A percentile compares a stretch with the other conserved stretches of the same genome.
Conservation (phyloP, 1,140 invertebrate genomes). For the Macrosteles quadrilineatus region DNA sequence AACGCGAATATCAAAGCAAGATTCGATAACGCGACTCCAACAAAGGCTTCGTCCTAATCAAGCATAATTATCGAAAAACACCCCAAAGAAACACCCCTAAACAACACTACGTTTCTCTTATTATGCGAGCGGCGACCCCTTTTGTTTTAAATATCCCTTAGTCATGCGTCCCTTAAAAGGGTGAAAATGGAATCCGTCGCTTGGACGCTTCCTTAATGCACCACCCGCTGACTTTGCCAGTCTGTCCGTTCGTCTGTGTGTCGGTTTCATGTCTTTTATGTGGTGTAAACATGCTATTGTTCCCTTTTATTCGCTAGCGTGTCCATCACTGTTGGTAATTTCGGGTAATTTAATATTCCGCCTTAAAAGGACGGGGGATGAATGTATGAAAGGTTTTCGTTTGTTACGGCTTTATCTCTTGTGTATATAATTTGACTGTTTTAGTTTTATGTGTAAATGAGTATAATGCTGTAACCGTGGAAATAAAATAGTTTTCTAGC, state of each 20-base stretch:
- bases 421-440: too few species aligned
- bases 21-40: not conserved
- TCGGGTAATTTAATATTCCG: too few species aligned
- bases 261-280: constrained; percentile 9
- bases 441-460: too few species aligned
- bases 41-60: constrained; percentile 14
- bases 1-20: too few species aligned
- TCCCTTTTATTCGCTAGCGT: not conserved
- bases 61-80: constrained; percentile 23
- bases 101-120: constrained; percentile 14
- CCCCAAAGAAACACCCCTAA: not conserved
- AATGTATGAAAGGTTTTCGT: too few species aligned
- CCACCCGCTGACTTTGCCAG: not conserved
- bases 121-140: constrained; percentile 9
- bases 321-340: too few species aligned
- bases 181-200: constrained; percentile 22
- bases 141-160: constrained; percentile 28
- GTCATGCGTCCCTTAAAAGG: constrained; percentile 25
- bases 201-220: constrained; percentile 19
- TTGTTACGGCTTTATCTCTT: too few species aligned
- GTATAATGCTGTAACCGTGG: too few species aligned
- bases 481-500: too few species aligned
- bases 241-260: constrained; percentile 3
- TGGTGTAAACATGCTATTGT: constrained; percentile 2
- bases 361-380: too few species aligned